These are phyloP conservation scores for Chromobotia macracanthus DNA, from an alignment of 2,797 vertebrate genomes.

Conservation along the genomic window DNA sequence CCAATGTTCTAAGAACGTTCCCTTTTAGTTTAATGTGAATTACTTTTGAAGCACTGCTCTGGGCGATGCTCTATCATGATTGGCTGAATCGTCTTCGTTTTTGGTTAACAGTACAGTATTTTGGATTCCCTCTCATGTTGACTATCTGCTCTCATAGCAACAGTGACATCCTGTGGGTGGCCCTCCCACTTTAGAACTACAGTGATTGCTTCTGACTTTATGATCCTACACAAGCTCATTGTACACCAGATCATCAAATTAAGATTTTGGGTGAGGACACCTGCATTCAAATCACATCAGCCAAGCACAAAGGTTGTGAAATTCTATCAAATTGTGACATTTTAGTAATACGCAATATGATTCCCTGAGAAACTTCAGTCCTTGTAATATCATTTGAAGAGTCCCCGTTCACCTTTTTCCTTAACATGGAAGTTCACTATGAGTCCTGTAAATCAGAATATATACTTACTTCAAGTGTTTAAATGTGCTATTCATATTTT, in stretches of 20 bases:
- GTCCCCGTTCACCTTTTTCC: not conserved
- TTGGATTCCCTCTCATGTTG: slow-evolving; percentile 36
- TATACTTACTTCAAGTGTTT: too few species aligned
- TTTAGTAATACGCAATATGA: not conserved
- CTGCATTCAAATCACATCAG: not conserved
- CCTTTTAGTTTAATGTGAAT: slow-evolving; percentile 28
- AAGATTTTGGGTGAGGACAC: not conserved
- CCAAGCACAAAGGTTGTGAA: not conserved
- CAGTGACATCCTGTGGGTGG: slow-evolving; percentile 20
- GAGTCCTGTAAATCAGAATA: too few species aligned
- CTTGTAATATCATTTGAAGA: not conserved
- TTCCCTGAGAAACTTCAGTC: not conserved
- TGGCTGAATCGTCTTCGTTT: not conserved
- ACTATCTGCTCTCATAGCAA: slow-evolving; percentile 38
- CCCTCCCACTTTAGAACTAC: not conserved
- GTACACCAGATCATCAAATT: not conserved
- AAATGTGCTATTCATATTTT: too few species aligned
- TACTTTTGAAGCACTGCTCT: slow-evolving; percentile 30
- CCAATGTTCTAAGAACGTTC: too few species aligned
- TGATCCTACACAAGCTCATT: slow-evolving; percentile 2
- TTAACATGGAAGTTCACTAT: too few species aligned
- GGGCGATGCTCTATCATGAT: slow-evolving; percentile 17
- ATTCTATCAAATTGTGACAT: not conserved
- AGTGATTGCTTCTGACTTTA: slow-evolving; percentile 4
- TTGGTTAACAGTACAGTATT: not conserved